Base-by-base conservation (phyloP, 2,888 invertebrate species). In the Epinotia bilunana region DNA sequence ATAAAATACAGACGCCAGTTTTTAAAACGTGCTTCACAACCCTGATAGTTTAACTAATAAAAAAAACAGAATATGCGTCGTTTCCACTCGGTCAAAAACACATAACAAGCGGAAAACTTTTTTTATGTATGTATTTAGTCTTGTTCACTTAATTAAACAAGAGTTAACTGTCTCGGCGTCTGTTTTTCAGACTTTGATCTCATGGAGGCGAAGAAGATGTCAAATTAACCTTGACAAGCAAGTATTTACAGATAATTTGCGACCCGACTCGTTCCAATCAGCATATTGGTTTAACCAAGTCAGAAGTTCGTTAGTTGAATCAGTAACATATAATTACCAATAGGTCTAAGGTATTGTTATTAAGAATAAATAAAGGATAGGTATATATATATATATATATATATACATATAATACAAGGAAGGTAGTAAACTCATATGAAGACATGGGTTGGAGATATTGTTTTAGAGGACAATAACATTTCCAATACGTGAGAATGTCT, bases 231-330 rank as follows among this genome's bases (percentile, higher is more conserved):
- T 53, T 65, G 53, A 28, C 12, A 64, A n/a, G 49, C 23, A 53
- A 18, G 11, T 39, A 11, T 39, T 23, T 49, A 49, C 28, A 65
- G 28, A 33, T 65, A 65, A 65, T 65, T 65, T 65, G 28, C 49
- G 20, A 65, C 28, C 49, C 49, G 65, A 28, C 53, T 65, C 53
- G 49, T 20, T 18, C 53, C 65, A 65, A 65, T 65, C 65, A 49
- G 28, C 53, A 18, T 53, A 65, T 53, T 65, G 49, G 65, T 53
- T 53, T 53, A 65, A 53, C 53, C 65, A 65, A 65, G 53, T 20
- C 39, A n/a, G 28, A 6, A 65, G 65, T 53, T 65, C 65, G 65
- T 65, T 65, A 65, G 65, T n/a, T 64, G n/a, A 53, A 28, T 53
- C 28, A 20, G 23, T 53, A 28, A 28, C 49, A 1, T 23, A 65